phyloP scores from a whole-genome alignment of 2,888 invertebrate genomes.

The Drosophila macrospina region DNA sequence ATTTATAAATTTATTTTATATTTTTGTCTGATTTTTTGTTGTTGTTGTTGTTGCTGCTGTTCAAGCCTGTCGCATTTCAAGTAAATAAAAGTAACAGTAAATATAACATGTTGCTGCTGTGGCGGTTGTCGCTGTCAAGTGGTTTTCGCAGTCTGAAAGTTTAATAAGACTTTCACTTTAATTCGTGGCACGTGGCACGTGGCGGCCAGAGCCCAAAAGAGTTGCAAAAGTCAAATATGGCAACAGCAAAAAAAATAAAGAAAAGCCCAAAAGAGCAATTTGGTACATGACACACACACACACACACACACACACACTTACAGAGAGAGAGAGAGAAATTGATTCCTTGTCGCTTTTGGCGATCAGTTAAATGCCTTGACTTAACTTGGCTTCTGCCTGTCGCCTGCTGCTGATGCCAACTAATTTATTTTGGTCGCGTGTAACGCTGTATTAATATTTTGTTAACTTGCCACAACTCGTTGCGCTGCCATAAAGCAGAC shows the following conservation, averaged over 20 bases:
- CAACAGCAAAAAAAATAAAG: constrained; percentile 8
- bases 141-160: constrained; percentile 48
- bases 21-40: background rate
- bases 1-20: background rate
- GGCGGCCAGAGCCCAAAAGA: constrained; percentile 44
- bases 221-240: constrained; percentile 48
- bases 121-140: constrained; percentile 49
- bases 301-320: background rate
- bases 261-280: constrained; percentile 49
- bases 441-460: constrained; percentile 16
- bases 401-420: constrained; percentile 30
- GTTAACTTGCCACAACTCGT: constrained; percentile 7
- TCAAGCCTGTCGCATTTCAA: constrained; percentile 35
- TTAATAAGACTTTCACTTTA: constrained; percentile 61
- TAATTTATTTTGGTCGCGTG: constrained; percentile 64
- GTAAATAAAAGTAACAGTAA: constrained; percentile 49
- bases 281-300: constrained; percentile 25
- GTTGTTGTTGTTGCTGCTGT: constrained; percentile 4
- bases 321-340: no score
- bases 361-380: constrained; percentile 52
- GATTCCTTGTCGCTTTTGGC: constrained; percentile 49
- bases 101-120: constrained; percentile 50
- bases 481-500: constrained; percentile 32
- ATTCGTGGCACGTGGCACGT: constrained; percentile 58
- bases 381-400: constrained; percentile 30